These are phyloP conservation scores for Gavialis gangeticus DNA, from an alignment of 2,113 vertebrate genomes.

Conservation along the genomic window DNA sequence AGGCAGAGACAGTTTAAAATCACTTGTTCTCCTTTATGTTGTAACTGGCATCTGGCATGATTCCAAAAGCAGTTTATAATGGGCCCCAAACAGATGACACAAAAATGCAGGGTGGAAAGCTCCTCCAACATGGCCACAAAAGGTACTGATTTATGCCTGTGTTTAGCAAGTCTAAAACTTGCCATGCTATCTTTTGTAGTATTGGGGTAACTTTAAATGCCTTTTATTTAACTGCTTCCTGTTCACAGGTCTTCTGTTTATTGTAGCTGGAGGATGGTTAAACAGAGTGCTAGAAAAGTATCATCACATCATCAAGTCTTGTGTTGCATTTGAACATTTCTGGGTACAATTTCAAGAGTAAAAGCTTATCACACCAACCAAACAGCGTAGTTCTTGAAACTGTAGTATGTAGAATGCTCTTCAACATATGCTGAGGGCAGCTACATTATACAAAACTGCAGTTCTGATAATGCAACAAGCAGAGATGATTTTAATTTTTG, in stretches of 20 bases:
- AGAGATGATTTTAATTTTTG: constrained; percentile 1
- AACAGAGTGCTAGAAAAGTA: background rate
- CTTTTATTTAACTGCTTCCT: background rate
- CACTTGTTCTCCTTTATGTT: background rate
- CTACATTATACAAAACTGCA: constrained; percentile 47
- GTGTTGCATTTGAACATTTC: background rate
- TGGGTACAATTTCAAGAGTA: background rate
- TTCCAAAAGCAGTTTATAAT: background rate
- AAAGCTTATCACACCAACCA: constrained; percentile 23
- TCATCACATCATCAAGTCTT: background rate
- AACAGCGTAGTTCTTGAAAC: background rate
- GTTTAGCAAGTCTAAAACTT: background rate
- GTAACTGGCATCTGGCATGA: background rate
- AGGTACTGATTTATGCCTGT: background rate
- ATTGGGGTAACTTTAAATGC: background rate
- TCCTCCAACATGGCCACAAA: background rate
- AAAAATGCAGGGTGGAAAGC: background rate
- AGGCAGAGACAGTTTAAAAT: background rate
- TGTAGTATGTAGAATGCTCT: background rate
- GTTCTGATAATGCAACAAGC: constrained; percentile 47
- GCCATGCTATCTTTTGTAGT: background rate
- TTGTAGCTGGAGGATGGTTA: background rate
- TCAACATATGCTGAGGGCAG: background rate
- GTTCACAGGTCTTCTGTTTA: background rate
- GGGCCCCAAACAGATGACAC: constrained; percentile 10